Base-by-base conservation (phyloP, 2,113 vertebrate species). In the Mesoclemmys tuberculata region DNA sequence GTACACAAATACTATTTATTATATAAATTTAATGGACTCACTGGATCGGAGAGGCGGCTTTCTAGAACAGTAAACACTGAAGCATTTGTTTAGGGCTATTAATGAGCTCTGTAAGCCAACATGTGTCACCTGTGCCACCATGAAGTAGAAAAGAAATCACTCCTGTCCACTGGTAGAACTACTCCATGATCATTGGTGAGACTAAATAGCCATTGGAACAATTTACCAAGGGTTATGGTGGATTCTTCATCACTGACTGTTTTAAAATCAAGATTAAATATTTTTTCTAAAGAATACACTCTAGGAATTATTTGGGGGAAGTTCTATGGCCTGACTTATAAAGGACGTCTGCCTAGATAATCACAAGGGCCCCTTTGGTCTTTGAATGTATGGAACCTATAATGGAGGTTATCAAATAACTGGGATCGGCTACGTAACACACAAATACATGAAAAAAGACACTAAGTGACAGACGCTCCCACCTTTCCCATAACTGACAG, bases 41-140 rank as follows among this genome's bases (percentile, higher is more conserved):
- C 94, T 94, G 85, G 77, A 93, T 92, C 91, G 96, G 90, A 96
- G 89, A 93, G 89, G 83, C 38, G 86, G 94, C 87, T 31, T 94
- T 88, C 91, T 92, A 93, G 82, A 92, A 81, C 26, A 84, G 91
- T 90, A 93, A 96, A 93, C 89, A 95, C 75, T n/a, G 79, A 90
- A 92, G 90, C 90, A 80, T 90, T 95, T 93, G 68, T 90, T 97
- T 90, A 89, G 83, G 35, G 48, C 51, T 90, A 92, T 94, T 92
- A 92, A 96, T 95, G 90, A 95, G 80, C 56, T 91, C 61, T 71
- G 75, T 61, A 91, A 90, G 88, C 35, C 83, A 91, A 88, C 82
- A 74, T 0, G 0, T 55, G 84, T 87, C 90, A 94, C 93, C 93
- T 95, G 88, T 54, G 78, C 52, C 88, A 92, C 64, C 81, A 87